Conservation (phyloP, 2,888 invertebrate genomes). For the Caenorhabditis plicata region DNA sequence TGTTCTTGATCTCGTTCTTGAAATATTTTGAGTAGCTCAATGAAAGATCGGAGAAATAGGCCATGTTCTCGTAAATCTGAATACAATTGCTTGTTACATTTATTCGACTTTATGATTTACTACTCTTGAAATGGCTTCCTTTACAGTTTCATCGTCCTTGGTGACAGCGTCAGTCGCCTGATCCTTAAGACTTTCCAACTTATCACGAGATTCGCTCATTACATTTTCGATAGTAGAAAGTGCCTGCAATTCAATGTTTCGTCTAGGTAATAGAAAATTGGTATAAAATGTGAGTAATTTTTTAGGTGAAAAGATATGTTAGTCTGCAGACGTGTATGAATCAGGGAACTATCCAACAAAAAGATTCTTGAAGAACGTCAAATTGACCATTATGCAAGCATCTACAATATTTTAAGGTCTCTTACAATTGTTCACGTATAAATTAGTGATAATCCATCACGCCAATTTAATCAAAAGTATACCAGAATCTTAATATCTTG, state of each 20-base stretch:
- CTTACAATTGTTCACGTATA: too few species aligned
- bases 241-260: conserved; percentile 8
- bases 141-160: conserved; percentile 28
- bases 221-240: conserved; percentile 28
- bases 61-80: conserved; percentile 37
- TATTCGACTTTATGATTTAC: neutral
- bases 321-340: too few species aligned
- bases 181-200: conserved; percentile 27
- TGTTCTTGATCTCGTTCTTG: conserved; percentile 25
- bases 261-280: too few species aligned
- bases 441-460: too few species aligned
- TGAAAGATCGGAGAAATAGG: conserved; percentile 37
- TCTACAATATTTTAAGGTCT: too few species aligned
- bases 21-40: conserved; percentile 22
- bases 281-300: too few species aligned
- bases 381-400: too few species aligned
- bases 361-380: too few species aligned
- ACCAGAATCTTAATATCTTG: too few species aligned
- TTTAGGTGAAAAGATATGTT: too few species aligned
- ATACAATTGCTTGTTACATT: neutral
- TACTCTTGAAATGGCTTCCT: conserved; percentile 30
- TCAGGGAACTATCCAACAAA: too few species aligned
- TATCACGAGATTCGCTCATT: conserved; percentile 25
- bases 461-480: too few species aligned
- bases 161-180: conserved; percentile 28